Percentiles rank a stretch among this genome's conserved stretches.
Evolutionary conservation across 1,140 invertebrate species (phyloP).

Genomic region (Drosophila orena): DNA sequence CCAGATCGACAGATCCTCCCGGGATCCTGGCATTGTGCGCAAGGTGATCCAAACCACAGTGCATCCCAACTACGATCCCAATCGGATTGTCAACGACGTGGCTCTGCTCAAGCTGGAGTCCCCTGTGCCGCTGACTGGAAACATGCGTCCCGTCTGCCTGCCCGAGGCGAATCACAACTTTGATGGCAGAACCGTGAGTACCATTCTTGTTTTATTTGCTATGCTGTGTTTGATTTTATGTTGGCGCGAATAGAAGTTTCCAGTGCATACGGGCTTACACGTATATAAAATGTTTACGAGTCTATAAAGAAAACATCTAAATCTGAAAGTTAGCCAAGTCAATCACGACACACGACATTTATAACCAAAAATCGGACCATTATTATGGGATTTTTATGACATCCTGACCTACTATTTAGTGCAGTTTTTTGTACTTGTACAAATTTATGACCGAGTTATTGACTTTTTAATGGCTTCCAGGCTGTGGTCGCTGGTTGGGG

Average conservation of each 20-base stretch:
- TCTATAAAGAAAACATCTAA: not conserved
- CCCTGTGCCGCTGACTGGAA: slow-evolving; percentile 90
- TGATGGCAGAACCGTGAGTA: slow-evolving; percentile 70
- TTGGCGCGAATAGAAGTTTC: not conserved
- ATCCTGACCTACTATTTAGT: too few relatives aligned
- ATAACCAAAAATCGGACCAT: not conserved
- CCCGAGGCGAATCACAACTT: slow-evolving; percentile 86
- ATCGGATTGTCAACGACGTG: slow-evolving; percentile 91
- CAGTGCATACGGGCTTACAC: too few relatives aligned
- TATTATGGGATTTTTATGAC: too few relatives aligned
- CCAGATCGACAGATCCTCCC: slow-evolving; percentile 89
- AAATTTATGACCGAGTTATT: not conserved
- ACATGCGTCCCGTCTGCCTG: slow-evolving; percentile 94
- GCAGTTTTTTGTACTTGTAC: too few relatives aligned
- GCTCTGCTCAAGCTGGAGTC: slow-evolving; percentile 87
- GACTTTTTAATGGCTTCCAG: slow-evolving; percentile 51
- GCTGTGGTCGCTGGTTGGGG: slow-evolving; percentile 96
- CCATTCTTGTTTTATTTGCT: not conserved
- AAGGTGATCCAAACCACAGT: slow-evolving; percentile 65
- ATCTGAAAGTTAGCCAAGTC: not conserved
- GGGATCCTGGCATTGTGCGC: slow-evolving; percentile 76
- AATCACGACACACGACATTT: not conserved
- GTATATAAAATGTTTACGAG: not conserved
- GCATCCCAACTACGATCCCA: slow-evolving; percentile 72
- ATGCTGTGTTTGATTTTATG: not conserved